Conservation (phyloP, 2,888 invertebrate species). For the Ochropleura leucogaster region DNA sequence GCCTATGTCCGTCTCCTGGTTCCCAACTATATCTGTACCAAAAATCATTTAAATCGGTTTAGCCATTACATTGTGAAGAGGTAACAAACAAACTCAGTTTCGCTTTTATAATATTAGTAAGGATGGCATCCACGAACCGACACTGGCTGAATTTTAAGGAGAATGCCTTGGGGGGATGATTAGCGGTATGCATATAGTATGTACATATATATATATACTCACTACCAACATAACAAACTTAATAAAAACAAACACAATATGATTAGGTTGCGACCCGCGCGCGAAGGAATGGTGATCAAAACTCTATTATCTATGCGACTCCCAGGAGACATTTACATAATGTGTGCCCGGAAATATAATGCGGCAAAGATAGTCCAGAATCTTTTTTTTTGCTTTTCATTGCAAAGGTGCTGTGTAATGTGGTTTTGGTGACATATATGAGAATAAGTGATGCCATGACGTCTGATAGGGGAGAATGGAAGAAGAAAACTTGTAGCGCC, state of each 20-base stretch:
- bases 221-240: slow-evolving; percentile 49
- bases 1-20: no score
- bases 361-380: slow-evolving; percentile 46
- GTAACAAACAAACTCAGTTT: no score
- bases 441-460: no score
- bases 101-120: no score
- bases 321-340: slow-evolving; percentile 82
- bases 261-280: slow-evolving; percentile 61
- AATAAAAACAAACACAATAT: slow-evolving; percentile 69
- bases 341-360: slow-evolving; percentile 69
- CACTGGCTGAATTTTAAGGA: background rate
- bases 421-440: slow-evolving; percentile 7
- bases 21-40: no score
- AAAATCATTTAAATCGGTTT: no score
- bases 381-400: slow-evolving; percentile 29
- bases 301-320: slow-evolving; percentile 75
- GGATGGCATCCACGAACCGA: no score
- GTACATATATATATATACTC: no score
- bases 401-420: slow-evolving; percentile 5
- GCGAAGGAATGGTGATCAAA: slow-evolving; percentile 75
- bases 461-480: no score
- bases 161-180: background rate
- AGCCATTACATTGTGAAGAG: no score
- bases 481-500: no score
- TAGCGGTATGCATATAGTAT: background rate